A percentile compares a stretch with the other conserved stretches of the same genome.
Evolutionary conservation across 2,797 vertebrate species (phyloP).

Genomic region (Linurgus olivaceus): DNA sequence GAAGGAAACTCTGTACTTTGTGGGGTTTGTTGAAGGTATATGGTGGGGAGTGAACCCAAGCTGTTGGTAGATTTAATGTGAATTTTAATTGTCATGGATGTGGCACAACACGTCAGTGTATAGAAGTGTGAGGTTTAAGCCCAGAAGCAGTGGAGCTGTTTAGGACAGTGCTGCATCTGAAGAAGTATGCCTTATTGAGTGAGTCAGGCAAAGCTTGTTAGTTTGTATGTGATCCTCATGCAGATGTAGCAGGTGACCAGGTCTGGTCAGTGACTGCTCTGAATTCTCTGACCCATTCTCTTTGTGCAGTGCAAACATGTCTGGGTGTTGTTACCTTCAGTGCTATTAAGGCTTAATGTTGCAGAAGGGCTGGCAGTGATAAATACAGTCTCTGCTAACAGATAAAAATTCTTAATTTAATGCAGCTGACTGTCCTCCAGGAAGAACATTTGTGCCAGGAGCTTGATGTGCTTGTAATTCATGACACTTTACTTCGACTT

Average conservation of each 20-base stretch:
- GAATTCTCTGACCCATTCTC: not conserved
- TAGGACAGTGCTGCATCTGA: not conserved
- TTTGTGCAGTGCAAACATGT: not conserved
- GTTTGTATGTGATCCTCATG: not conserved
- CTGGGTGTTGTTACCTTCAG: not conserved
- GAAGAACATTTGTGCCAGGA: not conserved
- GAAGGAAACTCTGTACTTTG: not conserved
- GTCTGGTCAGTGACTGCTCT: not conserved
- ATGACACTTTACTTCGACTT: not conserved
- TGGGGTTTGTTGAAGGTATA: not conserved
- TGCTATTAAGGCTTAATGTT: not conserved
- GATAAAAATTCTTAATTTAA: not conserved
- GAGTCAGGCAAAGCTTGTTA: not conserved
- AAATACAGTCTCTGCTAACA: not conserved
- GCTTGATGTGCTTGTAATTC: not conserved
- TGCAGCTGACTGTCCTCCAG: not conserved
- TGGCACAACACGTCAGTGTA: rapidly evolving
- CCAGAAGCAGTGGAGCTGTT: not conserved
- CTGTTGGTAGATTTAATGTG: not conserved
- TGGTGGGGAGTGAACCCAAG: not conserved
- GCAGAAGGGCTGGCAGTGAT: not conserved
- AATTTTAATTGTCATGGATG: not conserved
- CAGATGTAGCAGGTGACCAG: not conserved
- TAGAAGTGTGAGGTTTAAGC: not conserved
- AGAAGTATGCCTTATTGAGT: not conserved